phyloP scores from a whole-genome alignment of 2,113 vertebrate species.

The Amblyornis subalaris region DNA sequence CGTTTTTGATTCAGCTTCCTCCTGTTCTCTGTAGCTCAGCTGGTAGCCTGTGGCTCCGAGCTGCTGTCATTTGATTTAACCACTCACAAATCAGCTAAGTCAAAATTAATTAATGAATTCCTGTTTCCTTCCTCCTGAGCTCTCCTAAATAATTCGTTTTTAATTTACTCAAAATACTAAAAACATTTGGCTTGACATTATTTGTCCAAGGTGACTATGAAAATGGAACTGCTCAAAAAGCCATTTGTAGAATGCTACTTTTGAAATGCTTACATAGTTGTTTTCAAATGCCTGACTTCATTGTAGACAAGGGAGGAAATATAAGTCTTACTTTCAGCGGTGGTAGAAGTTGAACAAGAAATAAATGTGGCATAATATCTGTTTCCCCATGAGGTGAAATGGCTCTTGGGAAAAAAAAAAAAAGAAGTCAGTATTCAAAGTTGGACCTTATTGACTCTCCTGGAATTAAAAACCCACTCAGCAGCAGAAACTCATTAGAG shows the following conservation, averaged over 20 bases:
- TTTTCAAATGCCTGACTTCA: background rate
- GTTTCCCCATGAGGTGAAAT: background rate
- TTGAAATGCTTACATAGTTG: background rate
- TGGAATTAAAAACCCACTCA: background rate
- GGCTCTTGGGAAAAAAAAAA: background rate
- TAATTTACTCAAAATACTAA: conserved; percentile 20
- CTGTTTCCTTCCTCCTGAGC: background rate
- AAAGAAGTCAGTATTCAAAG: background rate
- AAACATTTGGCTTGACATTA: conserved; percentile 33
- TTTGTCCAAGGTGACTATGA: conserved; percentile 32
- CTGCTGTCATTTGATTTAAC: conserved; percentile 56
- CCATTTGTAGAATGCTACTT: background rate
- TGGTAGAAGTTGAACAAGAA: background rate
- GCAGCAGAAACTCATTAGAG: background rate
- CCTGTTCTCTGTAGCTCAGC: background rate
- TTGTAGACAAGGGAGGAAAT: background rate
- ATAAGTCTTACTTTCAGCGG: background rate
- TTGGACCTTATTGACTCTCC: background rate
- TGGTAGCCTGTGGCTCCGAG: conserved; percentile 33
- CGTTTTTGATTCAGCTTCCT: background rate
- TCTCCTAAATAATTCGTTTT: conserved; percentile 47
- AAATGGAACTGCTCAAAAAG: background rate
- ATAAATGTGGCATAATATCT: background rate
- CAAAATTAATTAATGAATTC: conserved; percentile 58
- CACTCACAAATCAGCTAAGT: conserved; percentile 43